Evolutionary conservation across 2,888 invertebrate genomes (phyloP), one percentile per base, ranked within the genome.

Genomic region (Drosophila colorata): DNA sequence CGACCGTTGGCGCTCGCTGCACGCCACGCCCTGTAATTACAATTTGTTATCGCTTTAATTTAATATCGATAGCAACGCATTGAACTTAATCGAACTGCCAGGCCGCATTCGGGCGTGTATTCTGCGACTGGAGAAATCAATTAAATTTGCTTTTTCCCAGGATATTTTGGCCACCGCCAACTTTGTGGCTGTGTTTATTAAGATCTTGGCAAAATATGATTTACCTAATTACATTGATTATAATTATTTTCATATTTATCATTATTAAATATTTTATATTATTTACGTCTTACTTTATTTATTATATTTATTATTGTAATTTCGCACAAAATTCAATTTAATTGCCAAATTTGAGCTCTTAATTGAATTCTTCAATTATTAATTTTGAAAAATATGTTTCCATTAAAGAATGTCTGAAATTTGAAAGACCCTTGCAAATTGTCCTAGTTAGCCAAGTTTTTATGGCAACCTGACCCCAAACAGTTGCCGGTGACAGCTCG

Each of bases 21-120:
- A 49, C 25, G 64, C 33, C 60, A 58, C 56, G 78, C 55, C 63
- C 52, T 41, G 70, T 88, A 88, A 88, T 86, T 86, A 83, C 84
- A 85, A 88, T 84, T 88, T 88, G 87, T 83, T 88, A 86, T 85
- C 88, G 87, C 58, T 75, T 85, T 85, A 85, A 85, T 86, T 85
- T 68, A 78, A 85, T 88, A 86, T 74, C 73, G 67, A 74, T 59
- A 40, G 46, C 52, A 35, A 57, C 67, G 65, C 63, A 61, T 49
- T 56, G 20, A 52, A 52, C 38, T 41, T 28, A 48, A 23, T 23
- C 20, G 37, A 18, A n/a, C 20, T 18, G 40, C 6, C 25, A 4
- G 58, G 3, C 7, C n/a, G 28, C 31, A n/a, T 28, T 47, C 4
- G 20, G 16, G 5, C 3, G 23, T 11, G 8, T 52, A 20, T 35